Conservation (phyloP, 2,797 vertebrate species). For the Cirrhinus molitorella region DNA sequence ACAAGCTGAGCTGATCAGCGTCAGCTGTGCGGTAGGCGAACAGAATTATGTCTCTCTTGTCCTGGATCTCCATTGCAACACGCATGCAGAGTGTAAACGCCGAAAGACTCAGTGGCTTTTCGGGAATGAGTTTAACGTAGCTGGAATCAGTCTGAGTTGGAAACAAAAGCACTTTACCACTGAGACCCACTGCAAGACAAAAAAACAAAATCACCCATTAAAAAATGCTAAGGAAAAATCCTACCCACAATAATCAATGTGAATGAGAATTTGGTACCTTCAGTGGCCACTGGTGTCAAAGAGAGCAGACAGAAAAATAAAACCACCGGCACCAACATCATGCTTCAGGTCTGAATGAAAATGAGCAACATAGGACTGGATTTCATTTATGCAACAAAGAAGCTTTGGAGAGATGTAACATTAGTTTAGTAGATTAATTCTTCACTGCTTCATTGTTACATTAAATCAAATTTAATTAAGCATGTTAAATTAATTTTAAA, state of each 20-base stretch:
- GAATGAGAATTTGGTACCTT: too few relatives aligned
- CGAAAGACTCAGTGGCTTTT: slow-evolving; percentile 73
- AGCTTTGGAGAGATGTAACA: too few relatives aligned
- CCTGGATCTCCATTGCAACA: slow-evolving; percentile 74
- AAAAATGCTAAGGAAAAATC: too few relatives aligned
- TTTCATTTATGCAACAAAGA: too few relatives aligned
- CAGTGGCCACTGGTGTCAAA: too few relatives aligned
- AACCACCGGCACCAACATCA: slow-evolving; percentile 8
- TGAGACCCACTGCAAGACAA: slow-evolving; percentile 68
- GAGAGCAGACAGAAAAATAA: slow-evolving; percentile 1
- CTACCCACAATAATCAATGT: too few relatives aligned
- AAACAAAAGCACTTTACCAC: slow-evolving; percentile 77
- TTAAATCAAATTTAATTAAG: too few relatives aligned
- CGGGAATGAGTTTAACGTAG: slow-evolving; percentile 76
- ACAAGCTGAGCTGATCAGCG: accelerated
- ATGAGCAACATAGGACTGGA: too few relatives aligned
- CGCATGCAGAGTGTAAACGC: slow-evolving; percentile 84
- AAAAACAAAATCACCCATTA: background rate
- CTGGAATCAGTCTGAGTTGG: slow-evolving; percentile 78
- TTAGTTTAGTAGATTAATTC: too few relatives aligned
- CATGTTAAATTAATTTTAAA: too few relatives aligned
- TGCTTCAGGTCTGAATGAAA: slow-evolving; percentile 6
- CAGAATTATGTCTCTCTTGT: slow-evolving; percentile 77
- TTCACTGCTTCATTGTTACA: too few relatives aligned
- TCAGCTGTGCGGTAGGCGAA: slow-evolving; percentile 78